Evolutionary conservation across 1,140 invertebrate genomes (phyloP), one percentile per base, ranked within the genome.

Genomic region (Calephelis virginiensis): DNA sequence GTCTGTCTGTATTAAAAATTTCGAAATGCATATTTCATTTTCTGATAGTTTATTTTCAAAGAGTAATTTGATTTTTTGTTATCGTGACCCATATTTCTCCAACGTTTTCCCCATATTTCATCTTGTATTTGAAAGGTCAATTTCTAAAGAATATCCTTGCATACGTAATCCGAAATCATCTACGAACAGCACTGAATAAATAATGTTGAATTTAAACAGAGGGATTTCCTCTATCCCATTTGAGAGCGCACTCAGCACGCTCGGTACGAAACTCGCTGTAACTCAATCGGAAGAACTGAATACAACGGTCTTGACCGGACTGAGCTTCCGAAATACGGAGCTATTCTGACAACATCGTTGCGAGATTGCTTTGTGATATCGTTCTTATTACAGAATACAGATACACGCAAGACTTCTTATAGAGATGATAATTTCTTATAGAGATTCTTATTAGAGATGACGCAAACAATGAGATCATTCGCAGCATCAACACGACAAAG

Each of bases 181-280:
- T 59, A 28, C 56, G 56, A 59, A 59, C 56, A 37, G 56, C 56
- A 62, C 47, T 69, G 68, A 69, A 69, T 69, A 65, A 69, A 69
- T 62, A 40, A 66, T 69, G 63, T 50, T 53, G 59, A 69, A 69
- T 69, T 69, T 69, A 69, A 66, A 69, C 63, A 69, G 59, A 47
- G 40, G 63, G 68, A 69, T 61, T 66, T 61, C 17, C 47, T 45
- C 60, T 38, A 47, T 53, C 45, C 63, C 47, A 46, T 62, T 61
- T 50, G 63, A 62, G 63, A 46, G n/a, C 62, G 45, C n/a, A 40
- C 62, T 59, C 17, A 28, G 53, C 38, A 59, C 53, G 53, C 37
- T 59, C 53, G 37, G 28, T 38, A 11, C 53, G 28, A 56, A 64
- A 69, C 53, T 64, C 53, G 53, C 53, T 64, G 53, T 64, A 62